phyloP scores from a whole-genome alignment of 2,888 invertebrate species.

The Agrenia bidenticulata region DNA sequence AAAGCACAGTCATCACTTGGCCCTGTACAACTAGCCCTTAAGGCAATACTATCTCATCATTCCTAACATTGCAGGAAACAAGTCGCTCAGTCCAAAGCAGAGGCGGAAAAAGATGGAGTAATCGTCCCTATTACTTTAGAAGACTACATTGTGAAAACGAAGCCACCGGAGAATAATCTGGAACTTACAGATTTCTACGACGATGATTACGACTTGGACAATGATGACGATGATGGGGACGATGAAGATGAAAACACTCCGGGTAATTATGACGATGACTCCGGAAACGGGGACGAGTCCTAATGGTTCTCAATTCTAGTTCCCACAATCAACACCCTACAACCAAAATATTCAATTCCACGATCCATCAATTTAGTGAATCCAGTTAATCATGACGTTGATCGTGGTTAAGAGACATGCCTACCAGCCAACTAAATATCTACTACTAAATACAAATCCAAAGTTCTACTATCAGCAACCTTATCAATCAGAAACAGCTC shows the following conservation, averaged over 20 bases:
- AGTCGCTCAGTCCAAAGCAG: slow-evolving; percentile 89
- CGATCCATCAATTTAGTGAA: no score
- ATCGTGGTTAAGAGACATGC: no score
- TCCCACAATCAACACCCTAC: not conserved
- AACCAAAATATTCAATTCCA: slow-evolving; percentile 1
- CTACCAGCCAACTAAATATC: no score
- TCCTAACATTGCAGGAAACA: slow-evolving; percentile 78
- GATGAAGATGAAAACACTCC: slow-evolving; percentile 54
- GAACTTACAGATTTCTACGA: slow-evolving; percentile 97
- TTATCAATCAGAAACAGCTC: no score
- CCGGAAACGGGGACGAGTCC: slow-evolving; percentile 53
- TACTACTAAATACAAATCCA: no score
- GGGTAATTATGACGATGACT: slow-evolving; percentile 54
- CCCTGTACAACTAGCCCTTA: no score
- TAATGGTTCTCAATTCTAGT: slow-evolving; percentile 26
- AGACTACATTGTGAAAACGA: slow-evolving; percentile 93
- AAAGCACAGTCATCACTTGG: no score
- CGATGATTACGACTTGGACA: slow-evolving; percentile 83
- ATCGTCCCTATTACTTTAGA: slow-evolving; percentile 95
- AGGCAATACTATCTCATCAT: no score
- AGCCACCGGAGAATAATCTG: slow-evolving; percentile 76
- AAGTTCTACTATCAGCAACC: no score
- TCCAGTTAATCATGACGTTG: no score
- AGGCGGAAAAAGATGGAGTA: slow-evolving; percentile 95
- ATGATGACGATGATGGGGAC: slow-evolving; percentile 59